phyloP scores from a whole-genome alignment of 1,140 invertebrate species.

The Gryllus bimaculatus region DNA sequence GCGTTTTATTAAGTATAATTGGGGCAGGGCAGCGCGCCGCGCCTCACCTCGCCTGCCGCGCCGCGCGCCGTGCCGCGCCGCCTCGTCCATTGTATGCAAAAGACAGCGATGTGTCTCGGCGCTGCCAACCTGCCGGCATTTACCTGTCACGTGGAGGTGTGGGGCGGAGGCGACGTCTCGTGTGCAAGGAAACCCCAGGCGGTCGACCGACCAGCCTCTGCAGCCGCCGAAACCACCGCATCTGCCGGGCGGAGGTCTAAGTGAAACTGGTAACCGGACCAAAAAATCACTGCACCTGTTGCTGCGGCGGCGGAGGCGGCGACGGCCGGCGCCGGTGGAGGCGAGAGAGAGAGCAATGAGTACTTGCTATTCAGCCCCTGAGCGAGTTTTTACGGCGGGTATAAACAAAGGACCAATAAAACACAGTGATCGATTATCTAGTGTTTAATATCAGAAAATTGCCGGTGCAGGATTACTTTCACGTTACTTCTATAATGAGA shows the following conservation, averaged over 20 bases:
- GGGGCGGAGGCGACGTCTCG: background rate
- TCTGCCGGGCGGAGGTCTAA: background rate
- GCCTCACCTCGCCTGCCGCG: too few relatives aligned
- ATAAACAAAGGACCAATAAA: background rate
- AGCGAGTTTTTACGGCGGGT: background rate
- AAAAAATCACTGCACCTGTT: background rate
- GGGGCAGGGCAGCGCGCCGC: background rate
- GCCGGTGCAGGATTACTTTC: background rate
- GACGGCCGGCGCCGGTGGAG: too few relatives aligned
- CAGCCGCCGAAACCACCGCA: too few relatives aligned
- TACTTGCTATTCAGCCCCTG: background rate
- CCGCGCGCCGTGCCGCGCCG: too few relatives aligned
- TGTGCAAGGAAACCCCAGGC: too few relatives aligned
- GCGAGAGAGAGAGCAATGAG: background rate
- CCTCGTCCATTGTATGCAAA: background rate
- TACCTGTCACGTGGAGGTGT: background rate
- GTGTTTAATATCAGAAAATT: constrained; percentile 6
- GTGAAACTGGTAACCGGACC: background rate
- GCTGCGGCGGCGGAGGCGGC: too few relatives aligned
- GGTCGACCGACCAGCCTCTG: background rate
- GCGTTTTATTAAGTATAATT: constrained; percentile 2
- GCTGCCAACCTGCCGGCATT: background rate
- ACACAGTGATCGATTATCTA: background rate
- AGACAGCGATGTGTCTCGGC: background rate
- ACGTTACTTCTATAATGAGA: background rate